A percentile compares a stretch with the other conserved stretches of the same genome.
These are phyloP conservation scores for Heteronetta atricapilla DNA, from an alignment of 2,113 vertebrate species.

Conservation along the genomic window DNA sequence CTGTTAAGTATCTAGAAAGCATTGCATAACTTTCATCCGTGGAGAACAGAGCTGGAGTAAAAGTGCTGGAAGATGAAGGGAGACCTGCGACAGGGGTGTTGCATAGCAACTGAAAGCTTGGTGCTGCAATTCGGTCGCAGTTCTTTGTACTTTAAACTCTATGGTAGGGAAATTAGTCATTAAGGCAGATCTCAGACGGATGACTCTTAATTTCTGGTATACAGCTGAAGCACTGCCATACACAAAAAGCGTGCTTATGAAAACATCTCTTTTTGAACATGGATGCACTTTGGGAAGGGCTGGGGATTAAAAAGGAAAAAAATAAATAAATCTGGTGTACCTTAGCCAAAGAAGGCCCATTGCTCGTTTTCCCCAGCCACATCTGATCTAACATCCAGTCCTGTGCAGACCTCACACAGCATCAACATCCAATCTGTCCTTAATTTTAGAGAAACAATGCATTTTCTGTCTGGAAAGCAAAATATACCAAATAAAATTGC, in stretches of 20 bases:
- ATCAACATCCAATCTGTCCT: background rate
- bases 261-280: constrained; percentile 1
- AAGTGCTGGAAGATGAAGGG: constrained; percentile 60
- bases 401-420: background rate
- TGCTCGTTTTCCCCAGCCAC: background rate
- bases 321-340: background rate
- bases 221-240: constrained; percentile 1
- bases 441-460: constrained; percentile 31
- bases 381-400: background rate
- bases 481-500: background rate
- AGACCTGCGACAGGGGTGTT: constrained; percentile 62
- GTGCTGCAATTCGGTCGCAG: constrained; percentile 37
- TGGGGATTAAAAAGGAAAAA: background rate
- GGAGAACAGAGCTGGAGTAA: constrained; percentile 31
- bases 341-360: background rate
- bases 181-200: constrained; percentile 53
- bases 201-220: constrained; percentile 59
- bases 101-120: constrained; percentile 76
- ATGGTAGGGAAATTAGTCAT: constrained; percentile 67
- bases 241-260: constrained; percentile 24
- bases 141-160: constrained; percentile 63
- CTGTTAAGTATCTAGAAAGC: constrained; percentile 66
- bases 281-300: background rate
- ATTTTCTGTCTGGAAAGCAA: constrained; percentile 17
- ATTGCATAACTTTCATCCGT: constrained; percentile 69